Conservation (phyloP, 2,113 vertebrate genomes). For the Craseonycteris thonglongyai region DNA sequence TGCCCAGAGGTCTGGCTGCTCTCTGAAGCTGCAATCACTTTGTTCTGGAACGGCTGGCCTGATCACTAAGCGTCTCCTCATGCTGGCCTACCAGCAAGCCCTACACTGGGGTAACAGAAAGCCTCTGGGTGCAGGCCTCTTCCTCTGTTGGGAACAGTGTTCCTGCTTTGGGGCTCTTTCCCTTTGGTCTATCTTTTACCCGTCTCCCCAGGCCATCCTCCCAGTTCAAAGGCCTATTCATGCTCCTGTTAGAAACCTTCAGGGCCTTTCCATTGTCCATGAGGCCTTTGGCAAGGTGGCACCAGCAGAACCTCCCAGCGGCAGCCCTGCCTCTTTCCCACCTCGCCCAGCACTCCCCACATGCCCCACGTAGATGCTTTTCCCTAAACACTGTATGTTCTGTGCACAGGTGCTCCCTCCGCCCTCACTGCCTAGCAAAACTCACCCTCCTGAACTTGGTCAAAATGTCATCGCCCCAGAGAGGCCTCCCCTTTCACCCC, state of each 20-base stretch:
- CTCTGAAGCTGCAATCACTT: background rate
- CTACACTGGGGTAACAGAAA: too few species aligned
- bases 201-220: background rate
- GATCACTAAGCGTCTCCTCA: accelerated
- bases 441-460: background rate
- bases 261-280: background rate
- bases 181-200: background rate
- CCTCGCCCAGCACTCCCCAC: background rate
- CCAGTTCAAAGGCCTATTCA: background rate
- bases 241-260: background rate
- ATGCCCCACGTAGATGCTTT: background rate
- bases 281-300: background rate
- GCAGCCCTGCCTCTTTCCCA: background rate
- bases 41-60: background rate
- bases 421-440: background rate
- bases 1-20: background rate
- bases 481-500: background rate
- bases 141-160: background rate
- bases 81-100: background rate
- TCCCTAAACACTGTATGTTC: background rate
- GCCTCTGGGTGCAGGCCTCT: background rate
- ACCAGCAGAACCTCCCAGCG: background rate
- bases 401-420: background rate
- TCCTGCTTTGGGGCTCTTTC: background rate
- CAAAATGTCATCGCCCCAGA: too few species aligned